Evolutionary conservation across 2,113 vertebrate genomes (phyloP).

Genomic region (Vulpes vulpes): DNA sequence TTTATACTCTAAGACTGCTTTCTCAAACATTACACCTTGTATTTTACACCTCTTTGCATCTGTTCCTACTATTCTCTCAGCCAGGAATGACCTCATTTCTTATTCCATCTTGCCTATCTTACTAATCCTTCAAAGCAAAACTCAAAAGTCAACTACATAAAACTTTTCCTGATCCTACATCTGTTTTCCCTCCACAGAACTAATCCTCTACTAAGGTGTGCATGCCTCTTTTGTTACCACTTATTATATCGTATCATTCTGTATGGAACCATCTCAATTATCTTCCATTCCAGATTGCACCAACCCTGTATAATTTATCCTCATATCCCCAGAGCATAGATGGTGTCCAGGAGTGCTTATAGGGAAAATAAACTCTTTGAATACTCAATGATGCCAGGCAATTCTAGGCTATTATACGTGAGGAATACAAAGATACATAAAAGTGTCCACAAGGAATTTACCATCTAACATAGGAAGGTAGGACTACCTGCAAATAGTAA

Average conservation of each 20-base stretch:
- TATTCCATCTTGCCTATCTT: conserved; percentile 11
- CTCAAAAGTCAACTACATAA: not conserved
- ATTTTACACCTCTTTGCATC: not conserved
- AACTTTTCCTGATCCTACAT: not conserved
- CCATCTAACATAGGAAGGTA: not conserved
- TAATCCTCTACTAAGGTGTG: not conserved
- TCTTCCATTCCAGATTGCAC: not conserved
- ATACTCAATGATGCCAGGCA: not conserved
- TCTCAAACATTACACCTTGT: not conserved
- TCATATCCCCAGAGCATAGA: not conserved
- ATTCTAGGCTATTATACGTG: not conserved
- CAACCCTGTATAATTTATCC: not conserved
- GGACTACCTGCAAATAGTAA: not conserved
- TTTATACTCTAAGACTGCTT: not conserved
- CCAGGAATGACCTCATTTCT: not conserved
- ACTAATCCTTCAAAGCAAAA: conserved; percentile 40
- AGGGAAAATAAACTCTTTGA: not conserved
- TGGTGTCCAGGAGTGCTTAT: not conserved
- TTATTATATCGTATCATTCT: not conserved
- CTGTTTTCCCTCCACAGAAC: not conserved
- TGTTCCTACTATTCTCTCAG: not conserved
- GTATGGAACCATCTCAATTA: not conserved
- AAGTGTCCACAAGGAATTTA: not conserved
- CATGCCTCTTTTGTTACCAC: not conserved
- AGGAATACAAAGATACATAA: conserved; percentile 1